These are phyloP conservation scores for Volucella bombylans DNA, from an alignment of 2,888 invertebrate species.

Conservation along the genomic window DNA sequence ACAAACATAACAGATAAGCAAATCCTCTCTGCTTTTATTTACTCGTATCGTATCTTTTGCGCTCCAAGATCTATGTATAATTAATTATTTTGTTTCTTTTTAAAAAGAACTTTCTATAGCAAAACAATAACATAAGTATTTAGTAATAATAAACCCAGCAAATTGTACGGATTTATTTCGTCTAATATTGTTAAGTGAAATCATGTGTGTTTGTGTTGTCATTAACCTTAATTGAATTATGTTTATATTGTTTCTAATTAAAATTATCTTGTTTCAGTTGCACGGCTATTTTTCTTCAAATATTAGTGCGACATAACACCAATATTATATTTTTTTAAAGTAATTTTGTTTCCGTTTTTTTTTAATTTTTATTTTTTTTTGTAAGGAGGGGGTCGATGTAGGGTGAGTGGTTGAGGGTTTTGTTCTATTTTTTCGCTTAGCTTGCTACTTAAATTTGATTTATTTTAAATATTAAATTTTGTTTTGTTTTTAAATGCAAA, in stretches of 20 bases:
- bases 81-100: slow-evolving; percentile 35
- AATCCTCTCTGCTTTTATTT: slow-evolving; percentile 16
- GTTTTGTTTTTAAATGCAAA: slow-evolving; percentile 20
- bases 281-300: slow-evolving; percentile 10
- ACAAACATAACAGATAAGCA: slow-evolving; percentile 37
- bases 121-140: slow-evolving; percentile 24
- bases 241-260: slow-evolving; percentile 13
- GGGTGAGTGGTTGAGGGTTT: neutral
- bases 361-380: neutral
- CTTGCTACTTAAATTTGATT: slow-evolving; percentile 12
- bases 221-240: slow-evolving; percentile 24
- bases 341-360: too few relatives aligned
- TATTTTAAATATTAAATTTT: neutral
- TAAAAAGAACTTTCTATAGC: slow-evolving; percentile 51
- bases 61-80: slow-evolving; percentile 19
- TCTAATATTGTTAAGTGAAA: slow-evolving; percentile 19
- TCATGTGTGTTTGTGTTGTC: slow-evolving; percentile 3
- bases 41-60: slow-evolving; percentile 2
- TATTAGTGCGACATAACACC: neutral
- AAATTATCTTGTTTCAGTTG: slow-evolving; percentile 5
- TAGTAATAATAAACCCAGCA: neutral
- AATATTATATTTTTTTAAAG: slow-evolving; percentile 2
- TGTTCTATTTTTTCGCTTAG: neutral
- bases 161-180: slow-evolving; percentile 27
- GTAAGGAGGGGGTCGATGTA: neutral